Percentiles rank a stretch among this genome's conserved stretches.
Evolutionary conservation across 1,140 invertebrate genomes (phyloP).

Genomic region (Diachasma alloeum): DNA sequence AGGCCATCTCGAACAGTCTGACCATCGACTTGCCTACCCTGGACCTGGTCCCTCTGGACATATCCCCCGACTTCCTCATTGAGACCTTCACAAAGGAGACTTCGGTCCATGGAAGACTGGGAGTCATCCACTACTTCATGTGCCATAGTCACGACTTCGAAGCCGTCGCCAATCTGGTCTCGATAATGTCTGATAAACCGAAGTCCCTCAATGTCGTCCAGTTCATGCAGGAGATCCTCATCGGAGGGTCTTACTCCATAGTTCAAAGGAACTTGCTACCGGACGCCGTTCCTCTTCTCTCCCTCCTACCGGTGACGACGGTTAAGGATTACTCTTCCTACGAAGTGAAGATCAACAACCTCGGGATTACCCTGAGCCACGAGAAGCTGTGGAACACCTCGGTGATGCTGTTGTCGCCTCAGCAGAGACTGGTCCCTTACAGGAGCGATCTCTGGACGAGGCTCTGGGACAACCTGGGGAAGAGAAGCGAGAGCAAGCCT

Average conservation of each 20-base stretch:
- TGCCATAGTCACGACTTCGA: constrained; percentile 78
- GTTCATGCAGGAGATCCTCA: constrained; percentile 80
- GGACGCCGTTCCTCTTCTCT: constrained; percentile 72
- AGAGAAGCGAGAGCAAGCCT: constrained; percentile 66
- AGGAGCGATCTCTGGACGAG: constrained; percentile 82
- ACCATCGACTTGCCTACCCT: constrained; percentile 75
- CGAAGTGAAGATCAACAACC: constrained; percentile 65
- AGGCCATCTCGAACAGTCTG: constrained; percentile 36
- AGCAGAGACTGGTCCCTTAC: constrained; percentile 81
- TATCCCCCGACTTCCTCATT: constrained; percentile 71
- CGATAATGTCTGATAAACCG: constrained; percentile 63
- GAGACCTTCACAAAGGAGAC: constrained; percentile 74
- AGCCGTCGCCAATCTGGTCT: constrained; percentile 71
- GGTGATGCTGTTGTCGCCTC: constrained; percentile 82
- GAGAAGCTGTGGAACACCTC: constrained; percentile 81
- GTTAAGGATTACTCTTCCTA: constrained; percentile 63
- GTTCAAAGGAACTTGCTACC: constrained; percentile 75
- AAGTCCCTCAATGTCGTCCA: constrained; percentile 66
- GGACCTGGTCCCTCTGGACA: constrained; percentile 72
- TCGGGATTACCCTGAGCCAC: constrained; percentile 67
- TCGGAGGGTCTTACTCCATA: constrained; percentile 75
- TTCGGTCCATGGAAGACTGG: constrained; percentile 74
- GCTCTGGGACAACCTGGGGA: constrained; percentile 76
- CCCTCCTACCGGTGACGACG: constrained; percentile 76
- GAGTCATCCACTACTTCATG: constrained; percentile 82